Base-by-base conservation (phyloP, 2,113 vertebrate genomes). In the Notiomystis cincta region DNA sequence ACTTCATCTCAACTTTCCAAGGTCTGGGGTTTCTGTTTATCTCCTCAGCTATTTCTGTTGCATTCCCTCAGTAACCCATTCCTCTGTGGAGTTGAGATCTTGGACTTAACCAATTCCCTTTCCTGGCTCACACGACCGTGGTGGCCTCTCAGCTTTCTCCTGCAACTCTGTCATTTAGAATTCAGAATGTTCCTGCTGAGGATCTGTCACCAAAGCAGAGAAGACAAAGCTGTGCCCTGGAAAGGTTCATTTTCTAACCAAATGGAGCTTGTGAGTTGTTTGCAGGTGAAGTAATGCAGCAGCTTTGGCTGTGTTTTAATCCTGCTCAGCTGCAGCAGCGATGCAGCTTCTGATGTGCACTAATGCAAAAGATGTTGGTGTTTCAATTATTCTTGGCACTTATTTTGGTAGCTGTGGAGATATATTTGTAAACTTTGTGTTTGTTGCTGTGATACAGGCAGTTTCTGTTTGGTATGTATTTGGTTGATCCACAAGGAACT, bases 361-460 rank as follows among this genome's bases (percentile, higher is more conserved):
- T 50, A 45, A 78, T 48, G 42, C 31, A 66, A 2, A 40, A 61
- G 35, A 53, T 65, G 47, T 5, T 45, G 54, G 57, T 81, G 25
- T 65, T 87, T 90, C n/a, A 77, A 15, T 87, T 81, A 18, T 53
- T n/a, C 51, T 81, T 78, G 64, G 42, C 45, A 54, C 48, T 78
- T 70, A 25, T 8, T 78, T 45, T 24, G 23, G 51, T 73, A 81
- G 47, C 69, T 66, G 45, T 57, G 44, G 38, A 33, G 37, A 57
- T 78, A 9, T 9, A 44, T 57, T 61, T 81, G 56, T 90, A 45
- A 70, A 48, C 37, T 64, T 62, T 31, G 38, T 57, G 27, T 73
- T 89, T 82, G 81, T 89, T 87, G 88, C 90, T 82, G 73, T 70
- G 70, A 45, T 70, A 78, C 51, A 28, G 13, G n/a, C 50, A 38